phyloP scores from a whole-genome alignment of 2,888 invertebrate genomes.

The Drosophila prostipennis region DNA sequence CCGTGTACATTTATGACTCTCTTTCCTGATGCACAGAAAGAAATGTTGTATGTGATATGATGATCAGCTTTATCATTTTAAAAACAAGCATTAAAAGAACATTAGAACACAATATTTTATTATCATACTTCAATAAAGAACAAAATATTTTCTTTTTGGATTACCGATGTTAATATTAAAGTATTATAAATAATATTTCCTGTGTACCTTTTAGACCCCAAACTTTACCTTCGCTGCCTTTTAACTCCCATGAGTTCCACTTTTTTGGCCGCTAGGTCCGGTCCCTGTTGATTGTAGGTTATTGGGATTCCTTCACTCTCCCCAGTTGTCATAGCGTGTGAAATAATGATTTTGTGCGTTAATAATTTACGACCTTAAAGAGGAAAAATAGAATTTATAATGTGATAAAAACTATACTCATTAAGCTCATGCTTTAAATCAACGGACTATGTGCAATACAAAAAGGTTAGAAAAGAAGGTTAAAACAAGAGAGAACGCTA shows the following conservation, averaged over 20 bases:
- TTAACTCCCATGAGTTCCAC: not conserved
- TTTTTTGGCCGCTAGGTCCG: not conserved
- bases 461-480: not conserved
- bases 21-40: slow-evolving; percentile 1
- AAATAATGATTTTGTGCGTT: slow-evolving; percentile 4
- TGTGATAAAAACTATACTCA: not conserved
- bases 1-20: slow-evolving; percentile 38
- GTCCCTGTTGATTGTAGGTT: slow-evolving; percentile 18
- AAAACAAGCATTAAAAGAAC: too few species aligned
- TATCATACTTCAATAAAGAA: too few species aligned
- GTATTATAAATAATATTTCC: not conserved
- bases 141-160: too few species aligned
- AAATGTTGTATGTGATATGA: not conserved
- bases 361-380: slow-evolving; percentile 10
- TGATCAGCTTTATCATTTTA: not conserved
- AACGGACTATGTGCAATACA: too few species aligned
- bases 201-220: slow-evolving; percentile 17
- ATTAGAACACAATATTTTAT: too few species aligned
- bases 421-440: not conserved
- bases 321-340: slow-evolving; percentile 2
- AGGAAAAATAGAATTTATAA: not conserved
- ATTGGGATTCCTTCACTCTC: slow-evolving; percentile 8
- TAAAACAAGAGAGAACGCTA: too few species aligned
- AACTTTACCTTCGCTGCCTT: not conserved
- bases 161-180: too few species aligned